Base-by-base conservation (phyloP, 2,797 vertebrate species). In the Eleutherodactylus coqui region DNA sequence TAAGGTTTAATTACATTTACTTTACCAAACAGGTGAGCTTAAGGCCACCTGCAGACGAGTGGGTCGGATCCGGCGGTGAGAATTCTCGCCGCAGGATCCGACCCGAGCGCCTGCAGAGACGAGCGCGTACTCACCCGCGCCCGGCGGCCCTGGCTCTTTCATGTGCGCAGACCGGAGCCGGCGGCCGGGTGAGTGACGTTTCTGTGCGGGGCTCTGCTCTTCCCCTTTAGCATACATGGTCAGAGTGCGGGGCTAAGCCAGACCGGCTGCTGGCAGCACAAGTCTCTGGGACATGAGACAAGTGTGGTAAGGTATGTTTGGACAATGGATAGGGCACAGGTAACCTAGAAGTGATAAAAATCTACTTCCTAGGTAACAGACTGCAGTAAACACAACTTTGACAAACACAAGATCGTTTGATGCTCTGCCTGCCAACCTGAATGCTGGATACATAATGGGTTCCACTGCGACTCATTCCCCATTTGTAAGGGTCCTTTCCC, bases 281-380 rank as follows among this genome's bases (percentile, higher is more conserved):
- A 10, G 32, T 27, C 10, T 60, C 1, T 16, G 21, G 17, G 32
- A 4, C 51, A n/a, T 1, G 9, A 47, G 72, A 49, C 11, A 29
- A 29, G 2, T 43, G 70, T 29, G 34, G 16, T 4, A n/a, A 17
- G 27, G 41, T 7, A 29, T 34, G 10, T 6, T 1, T 10, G 47
- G 21, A 3, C 27, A 3, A 51, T 55, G 79, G 64, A 64, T 72
- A 64, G 16, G 47, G 64, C 72, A 41, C 14, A 27, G 21, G 5
- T 16, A 24, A 51, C n/a, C 27, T 13, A 17, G 29, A 45, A 13
- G 32, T n/a, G 29, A 38, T 24, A 72, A 82, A 82, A 49, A 70
- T 64, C 34, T 21, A 47, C 47, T 38, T 51, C 64, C 79, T 51
- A 70, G 79, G 79, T 51, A 38, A 82, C 62, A 38, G 21, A 53